Percentiles rank a stretch among this genome's conserved stretches.
Conservation (phyloP, 2,888 invertebrate genomes). For the Onthophagus sagittarius region DNA sequence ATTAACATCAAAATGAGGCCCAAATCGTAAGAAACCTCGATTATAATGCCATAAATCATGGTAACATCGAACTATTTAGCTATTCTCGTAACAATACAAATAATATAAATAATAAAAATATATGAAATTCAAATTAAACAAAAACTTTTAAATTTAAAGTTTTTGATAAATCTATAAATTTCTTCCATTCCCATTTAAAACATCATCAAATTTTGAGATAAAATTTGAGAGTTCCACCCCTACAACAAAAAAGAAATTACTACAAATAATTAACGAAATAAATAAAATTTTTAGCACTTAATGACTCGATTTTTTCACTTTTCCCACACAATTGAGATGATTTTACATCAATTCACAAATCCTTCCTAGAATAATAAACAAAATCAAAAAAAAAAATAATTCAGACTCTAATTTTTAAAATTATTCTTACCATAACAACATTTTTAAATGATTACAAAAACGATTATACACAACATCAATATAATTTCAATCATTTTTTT, state of each 20-base stretch:
- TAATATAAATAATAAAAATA: no score
- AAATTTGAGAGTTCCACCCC: constrained; percentile 31
- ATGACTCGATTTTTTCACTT: no score
- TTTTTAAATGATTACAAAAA: not conserved
- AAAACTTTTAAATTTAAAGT: no score
- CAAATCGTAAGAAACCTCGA: no score
- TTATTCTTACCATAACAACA: not conserved
- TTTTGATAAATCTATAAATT: constrained; percentile 21
- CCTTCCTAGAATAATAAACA: not conserved
- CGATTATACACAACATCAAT: not conserved
- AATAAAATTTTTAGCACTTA: constrained; percentile 25
- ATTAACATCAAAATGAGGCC: no score
- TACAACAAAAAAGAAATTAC: constrained; percentile 31
- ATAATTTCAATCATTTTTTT: not conserved
- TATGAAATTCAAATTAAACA: no score
- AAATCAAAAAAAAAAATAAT: not conserved
- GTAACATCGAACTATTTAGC: no score
- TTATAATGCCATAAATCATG: no score
- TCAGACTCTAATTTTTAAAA: not conserved
- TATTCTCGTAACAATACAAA: no score
- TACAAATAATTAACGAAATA: no score
- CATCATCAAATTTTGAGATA: constrained; percentile 29
- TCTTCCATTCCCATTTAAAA: constrained; percentile 36
- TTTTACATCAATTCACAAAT: not conserved
- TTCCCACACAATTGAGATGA: no score